A percentile compares a stretch with the other conserved stretches of the same genome.
phyloP scores from a whole-genome alignment of 2,888 invertebrate species.

The Agrochola litura region DNA sequence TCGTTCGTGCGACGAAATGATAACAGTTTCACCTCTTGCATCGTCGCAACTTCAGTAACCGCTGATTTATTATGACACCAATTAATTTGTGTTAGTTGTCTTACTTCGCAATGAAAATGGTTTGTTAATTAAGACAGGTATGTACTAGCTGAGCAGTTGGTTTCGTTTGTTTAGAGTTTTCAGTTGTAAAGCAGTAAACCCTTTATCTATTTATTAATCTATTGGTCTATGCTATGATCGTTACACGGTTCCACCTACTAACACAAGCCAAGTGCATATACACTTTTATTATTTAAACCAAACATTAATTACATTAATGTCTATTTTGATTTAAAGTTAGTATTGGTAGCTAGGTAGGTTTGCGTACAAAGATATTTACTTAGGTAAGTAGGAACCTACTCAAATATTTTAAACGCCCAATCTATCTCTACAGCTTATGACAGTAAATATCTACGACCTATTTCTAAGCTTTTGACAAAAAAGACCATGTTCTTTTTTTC shows the following conservation, averaged over 20 bases:
- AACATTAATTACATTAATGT: constrained; percentile 1
- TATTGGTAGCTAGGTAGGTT: neutral
- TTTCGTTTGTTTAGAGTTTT: neutral
- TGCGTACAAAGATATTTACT: neutral
- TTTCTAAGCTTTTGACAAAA: neutral
- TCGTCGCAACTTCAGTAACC: neutral
- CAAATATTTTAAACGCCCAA: neutral
- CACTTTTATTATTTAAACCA: constrained; percentile 20
- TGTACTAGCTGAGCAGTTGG: neutral
- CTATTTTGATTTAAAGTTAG: constrained; percentile 5
- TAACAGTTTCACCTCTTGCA: constrained; percentile 39
- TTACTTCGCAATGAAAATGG: neutral
- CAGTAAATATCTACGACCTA: no score
- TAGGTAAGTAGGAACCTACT: neutral
- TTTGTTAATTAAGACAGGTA: neutral
- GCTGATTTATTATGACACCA: constrained; percentile 8
- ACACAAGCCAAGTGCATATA: neutral
- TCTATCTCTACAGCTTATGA: neutral
- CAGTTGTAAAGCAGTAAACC: neutral
- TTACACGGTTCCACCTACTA: neutral
- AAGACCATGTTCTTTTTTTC: no score
- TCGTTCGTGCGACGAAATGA: constrained; percentile 44
- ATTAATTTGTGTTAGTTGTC: constrained; percentile 13
- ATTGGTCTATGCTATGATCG: no score
- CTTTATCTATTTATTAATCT: neutral